Percentiles rank a stretch among this genome's conserved stretches.
These are phyloP conservation scores for Trissolcus japonicus DNA, from an alignment of 2,888 invertebrate species.

Conservation along the genomic window DNA sequence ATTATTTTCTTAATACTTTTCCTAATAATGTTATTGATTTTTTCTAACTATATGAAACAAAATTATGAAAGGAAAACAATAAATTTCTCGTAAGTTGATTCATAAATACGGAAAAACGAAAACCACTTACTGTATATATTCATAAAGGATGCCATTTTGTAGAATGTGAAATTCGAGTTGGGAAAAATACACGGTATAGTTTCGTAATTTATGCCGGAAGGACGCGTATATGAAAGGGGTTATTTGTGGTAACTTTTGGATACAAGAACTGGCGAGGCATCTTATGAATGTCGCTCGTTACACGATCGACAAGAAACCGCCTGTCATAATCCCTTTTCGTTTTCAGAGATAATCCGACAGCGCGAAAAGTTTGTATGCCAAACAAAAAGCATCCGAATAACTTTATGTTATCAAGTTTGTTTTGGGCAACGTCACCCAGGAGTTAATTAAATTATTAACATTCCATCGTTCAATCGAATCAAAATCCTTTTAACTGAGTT, in stretches of 20 bases:
- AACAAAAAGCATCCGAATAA: neutral
- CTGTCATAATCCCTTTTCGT: conserved; percentile 40
- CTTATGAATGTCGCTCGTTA: conserved; percentile 53
- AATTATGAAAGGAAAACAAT: too few species aligned
- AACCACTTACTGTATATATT: conserved; percentile 14
- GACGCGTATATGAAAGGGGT: conserved; percentile 11
- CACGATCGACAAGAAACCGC: conserved; percentile 45
- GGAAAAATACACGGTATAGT: conserved; percentile 35
- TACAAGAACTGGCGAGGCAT: conserved; percentile 44
- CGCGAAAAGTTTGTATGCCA: conserved; percentile 1
- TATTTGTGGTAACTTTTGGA: conserved; percentile 49
- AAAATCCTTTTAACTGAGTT: neutral
- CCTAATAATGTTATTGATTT: too few species aligned
- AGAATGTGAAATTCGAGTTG: conserved; percentile 36
- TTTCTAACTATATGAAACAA: too few species aligned
- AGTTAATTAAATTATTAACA: too few species aligned
- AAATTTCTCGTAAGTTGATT: too few species aligned
- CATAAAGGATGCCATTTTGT: conserved; percentile 16
- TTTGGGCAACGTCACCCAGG: too few species aligned
- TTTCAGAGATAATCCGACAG: conserved; percentile 18
- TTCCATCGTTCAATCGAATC: neutral
- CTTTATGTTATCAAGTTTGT: neutral
- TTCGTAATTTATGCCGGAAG: conserved; percentile 48
- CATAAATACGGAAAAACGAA: conserved; percentile 8
- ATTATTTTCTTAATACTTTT: too few species aligned